A percentile compares a stretch with the other conserved stretches of the same genome.
These are phyloP conservation scores for Bombus superbus DNA, from an alignment of 1,140 invertebrate species.

Conservation along the genomic window DNA sequence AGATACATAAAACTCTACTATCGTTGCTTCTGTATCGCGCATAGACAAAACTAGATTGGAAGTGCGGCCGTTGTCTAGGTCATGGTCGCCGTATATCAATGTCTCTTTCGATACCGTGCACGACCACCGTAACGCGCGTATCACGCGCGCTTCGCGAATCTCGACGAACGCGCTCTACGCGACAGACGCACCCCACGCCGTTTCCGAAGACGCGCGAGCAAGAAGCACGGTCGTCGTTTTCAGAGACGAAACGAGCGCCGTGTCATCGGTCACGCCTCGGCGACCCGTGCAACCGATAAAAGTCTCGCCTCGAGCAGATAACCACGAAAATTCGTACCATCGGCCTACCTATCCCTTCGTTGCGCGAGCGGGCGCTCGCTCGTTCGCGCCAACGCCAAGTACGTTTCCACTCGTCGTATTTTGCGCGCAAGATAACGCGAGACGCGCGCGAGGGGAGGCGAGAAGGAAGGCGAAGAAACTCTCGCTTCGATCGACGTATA, in stretches of 20 bases:
- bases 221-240: too few relatives aligned
- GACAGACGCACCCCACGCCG: too few relatives aligned
- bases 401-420: conserved; percentile 27
- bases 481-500: neutral
- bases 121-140: neutral
- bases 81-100: conserved; percentile 71
- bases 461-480: neutral
- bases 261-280: conserved; percentile 40
- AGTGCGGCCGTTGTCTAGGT: conserved; percentile 74
- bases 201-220: neutral
- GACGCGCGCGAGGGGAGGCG: neutral
- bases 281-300: conserved; percentile 60
- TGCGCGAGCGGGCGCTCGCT: too few relatives aligned
- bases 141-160: too few relatives aligned
- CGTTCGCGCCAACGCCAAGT: neutral
- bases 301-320: conserved; percentile 35
- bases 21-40: conserved; percentile 73
- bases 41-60: conserved; percentile 79
- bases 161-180: too few relatives aligned
- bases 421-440: neutral
- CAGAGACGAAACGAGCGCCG: neutral
- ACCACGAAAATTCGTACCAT: conserved; percentile 53
- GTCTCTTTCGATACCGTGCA: conserved; percentile 53
- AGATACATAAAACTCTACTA: conserved; percentile 72
- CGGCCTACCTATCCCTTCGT: neutral